phyloP scores from a whole-genome alignment of 2,113 vertebrate species.

The Microtus ochrogaster region DNA sequence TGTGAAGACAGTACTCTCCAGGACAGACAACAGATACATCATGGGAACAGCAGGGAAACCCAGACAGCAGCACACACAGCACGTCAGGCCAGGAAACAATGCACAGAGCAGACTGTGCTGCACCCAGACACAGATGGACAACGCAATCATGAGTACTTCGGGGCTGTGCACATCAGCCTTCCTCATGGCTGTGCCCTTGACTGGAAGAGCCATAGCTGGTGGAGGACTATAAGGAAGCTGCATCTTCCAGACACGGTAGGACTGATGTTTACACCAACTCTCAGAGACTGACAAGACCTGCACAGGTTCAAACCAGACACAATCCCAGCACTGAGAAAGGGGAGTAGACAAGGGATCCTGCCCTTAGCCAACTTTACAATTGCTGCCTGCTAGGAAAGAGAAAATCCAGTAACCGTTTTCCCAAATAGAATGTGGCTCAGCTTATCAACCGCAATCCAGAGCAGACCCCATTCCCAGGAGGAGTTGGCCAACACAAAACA shows the following conservation, averaged over 20 bases:
- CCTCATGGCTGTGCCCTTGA: neutral
- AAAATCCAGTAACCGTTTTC: neutral
- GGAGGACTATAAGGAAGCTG: neutral
- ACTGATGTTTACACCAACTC: neutral
- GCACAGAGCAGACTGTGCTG: neutral
- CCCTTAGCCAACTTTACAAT: neutral
- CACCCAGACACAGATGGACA: neutral
- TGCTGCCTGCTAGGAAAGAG: neutral
- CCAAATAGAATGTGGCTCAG: neutral
- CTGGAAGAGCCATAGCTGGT: neutral
- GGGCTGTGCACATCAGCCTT: neutral
- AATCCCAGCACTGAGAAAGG: neutral
- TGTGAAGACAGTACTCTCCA: neutral
- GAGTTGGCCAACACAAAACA: neutral
- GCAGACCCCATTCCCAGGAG: neutral
- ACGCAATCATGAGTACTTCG: neutral
- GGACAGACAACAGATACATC: neutral
- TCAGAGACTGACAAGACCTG: neutral
- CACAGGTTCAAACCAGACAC: neutral
- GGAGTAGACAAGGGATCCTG: neutral
- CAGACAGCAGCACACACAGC: neutral
- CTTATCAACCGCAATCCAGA: neutral
- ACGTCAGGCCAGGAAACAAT: neutral
- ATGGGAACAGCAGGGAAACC: neutral
- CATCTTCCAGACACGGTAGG: no score